These are phyloP conservation scores for Lepidurus packardi DNA, from an alignment of 1,140 invertebrate genomes.

Conservation along the genomic window DNA sequence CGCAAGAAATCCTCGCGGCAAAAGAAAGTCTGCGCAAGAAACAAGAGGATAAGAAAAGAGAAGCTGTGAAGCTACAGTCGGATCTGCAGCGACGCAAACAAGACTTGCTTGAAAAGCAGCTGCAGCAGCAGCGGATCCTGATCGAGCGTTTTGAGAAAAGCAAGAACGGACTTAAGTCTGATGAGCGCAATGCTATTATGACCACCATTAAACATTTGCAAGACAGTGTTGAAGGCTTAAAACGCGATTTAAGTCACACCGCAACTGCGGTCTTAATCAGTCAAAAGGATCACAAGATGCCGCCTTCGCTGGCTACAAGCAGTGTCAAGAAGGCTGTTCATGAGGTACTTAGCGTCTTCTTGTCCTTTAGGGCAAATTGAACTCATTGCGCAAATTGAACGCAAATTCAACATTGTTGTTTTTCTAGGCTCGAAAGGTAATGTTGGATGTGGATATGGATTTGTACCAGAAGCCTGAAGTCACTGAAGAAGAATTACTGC, in stretches of 20 bases:
- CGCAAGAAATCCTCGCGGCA: constrained; percentile 55
- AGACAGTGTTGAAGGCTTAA: constrained; percentile 66
- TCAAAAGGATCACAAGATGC: constrained; percentile 32
- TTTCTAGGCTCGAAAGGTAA: constrained; percentile 66
- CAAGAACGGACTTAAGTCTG: constrained; percentile 47
- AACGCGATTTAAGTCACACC: constrained; percentile 54
- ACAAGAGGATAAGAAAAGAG: constrained; percentile 58
- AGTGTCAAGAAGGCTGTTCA: constrained; percentile 27
- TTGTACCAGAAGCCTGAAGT: constrained; percentile 74
- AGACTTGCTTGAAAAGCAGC: constrained; percentile 67
- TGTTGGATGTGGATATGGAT: constrained; percentile 81
- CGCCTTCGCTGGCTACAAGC: constrained; percentile 7
- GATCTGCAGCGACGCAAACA: constrained; percentile 71
- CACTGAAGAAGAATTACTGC: constrained; percentile 64
- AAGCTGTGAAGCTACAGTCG: constrained; percentile 62
- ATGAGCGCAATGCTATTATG: constrained; percentile 62
- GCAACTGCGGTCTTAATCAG: constrained; percentile 34
- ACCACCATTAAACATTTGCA: constrained; percentile 68
- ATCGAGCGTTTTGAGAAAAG: constrained; percentile 67
- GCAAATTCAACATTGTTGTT: constrained; percentile 24
- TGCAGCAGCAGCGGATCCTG: constrained; percentile 67
- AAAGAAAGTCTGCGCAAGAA: constrained; percentile 59
- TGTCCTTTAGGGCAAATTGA: constrained; percentile 24
- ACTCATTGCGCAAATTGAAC: not conserved
- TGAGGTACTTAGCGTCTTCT: constrained; percentile 29